Evolutionary conservation across 2,797 vertebrate species (phyloP), one percentile per base, ranked within the genome.

Genomic region (Leuciscus waleckii): DNA sequence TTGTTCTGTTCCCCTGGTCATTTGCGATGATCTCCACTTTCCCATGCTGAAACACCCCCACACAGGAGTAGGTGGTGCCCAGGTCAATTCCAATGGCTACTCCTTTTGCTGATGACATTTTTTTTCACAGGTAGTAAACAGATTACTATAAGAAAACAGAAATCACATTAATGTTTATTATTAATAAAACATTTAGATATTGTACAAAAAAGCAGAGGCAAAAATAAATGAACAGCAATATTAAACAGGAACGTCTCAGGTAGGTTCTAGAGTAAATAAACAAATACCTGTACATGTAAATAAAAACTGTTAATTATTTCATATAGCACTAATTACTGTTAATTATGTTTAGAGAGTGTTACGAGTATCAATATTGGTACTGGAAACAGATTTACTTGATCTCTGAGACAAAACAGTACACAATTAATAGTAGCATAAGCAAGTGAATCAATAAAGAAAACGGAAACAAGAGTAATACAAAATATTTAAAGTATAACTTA

Each of bases 61-160:
- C 73, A 35, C 73, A 75, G 46, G 46, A 75, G 29, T 54, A 75
- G 29, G 73, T 75, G 17, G 73, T 75, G 46, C 73, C 73, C 73
- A 75, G 73, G 29, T 75, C 73, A 54, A 75, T 75, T 1, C 73
- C 46, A 75, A 75, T 4, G 51, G 29, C 73, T 14, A 54, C 46
- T 54, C 73, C 46, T 75, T 75, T 75, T 91, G 23, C 90, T 79
- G 46, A 83, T 87, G 49, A 91, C 54, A 77, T 77, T 7, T 58
- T 77, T 13, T 77, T 77, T 26, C 13, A 58, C 74, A 39, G 74
- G 2, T 8, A n/a, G 51, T 56, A 17, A 61, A 61, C 21, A 39
- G 13, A 35, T 17, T n/a, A 37, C 54, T 77, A 39, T 16, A 61
- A 17, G 7, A 58, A 41, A 54, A 54, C 13, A 54, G 1, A 75